Percentiles rank a stretch among this genome's conserved stretches.
Conservation (phyloP, 92 coral and sea anemone genomes). For the Palythoa grandis region DNA sequence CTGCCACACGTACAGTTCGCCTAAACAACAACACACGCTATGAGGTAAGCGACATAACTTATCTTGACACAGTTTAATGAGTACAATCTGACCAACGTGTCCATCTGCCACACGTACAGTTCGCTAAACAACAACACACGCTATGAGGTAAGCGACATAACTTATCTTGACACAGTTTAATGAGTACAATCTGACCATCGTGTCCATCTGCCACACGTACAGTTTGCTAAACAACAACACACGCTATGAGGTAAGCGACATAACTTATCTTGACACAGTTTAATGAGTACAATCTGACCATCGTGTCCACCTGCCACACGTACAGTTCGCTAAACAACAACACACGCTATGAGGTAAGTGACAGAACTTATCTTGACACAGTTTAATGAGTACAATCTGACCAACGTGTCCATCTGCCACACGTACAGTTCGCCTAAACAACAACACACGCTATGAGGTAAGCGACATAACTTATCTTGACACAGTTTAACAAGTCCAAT, state of each 20-base stretch:
- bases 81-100: conserved; percentile 71
- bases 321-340: conserved; percentile 74
- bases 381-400: too few relatives aligned
- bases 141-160: not conserved
- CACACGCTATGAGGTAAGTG: not conserved
- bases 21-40: conserved; percentile 34
- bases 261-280: too few relatives aligned
- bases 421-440: conserved; percentile 83
- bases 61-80: too few relatives aligned
- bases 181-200: conserved; percentile 62
- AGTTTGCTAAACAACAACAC: conserved; percentile 58
- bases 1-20: conserved; percentile 92
- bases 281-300: conserved; percentile 60
- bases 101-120: conserved; percentile 97
- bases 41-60: not conserved
- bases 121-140: conserved; percentile 40
- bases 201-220: conserved; percentile 97
- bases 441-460: not conserved
- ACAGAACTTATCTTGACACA: not conserved
- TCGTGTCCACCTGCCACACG: conserved; percentile 92
- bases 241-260: not conserved
- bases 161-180: too few relatives aligned
- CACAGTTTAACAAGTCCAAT: too few relatives aligned
- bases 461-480: not conserved
- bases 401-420: conserved; percentile 97